Evolutionary conservation across 2,113 vertebrate genomes (phyloP).

Genomic region (Dipodomys merriami): DNA sequence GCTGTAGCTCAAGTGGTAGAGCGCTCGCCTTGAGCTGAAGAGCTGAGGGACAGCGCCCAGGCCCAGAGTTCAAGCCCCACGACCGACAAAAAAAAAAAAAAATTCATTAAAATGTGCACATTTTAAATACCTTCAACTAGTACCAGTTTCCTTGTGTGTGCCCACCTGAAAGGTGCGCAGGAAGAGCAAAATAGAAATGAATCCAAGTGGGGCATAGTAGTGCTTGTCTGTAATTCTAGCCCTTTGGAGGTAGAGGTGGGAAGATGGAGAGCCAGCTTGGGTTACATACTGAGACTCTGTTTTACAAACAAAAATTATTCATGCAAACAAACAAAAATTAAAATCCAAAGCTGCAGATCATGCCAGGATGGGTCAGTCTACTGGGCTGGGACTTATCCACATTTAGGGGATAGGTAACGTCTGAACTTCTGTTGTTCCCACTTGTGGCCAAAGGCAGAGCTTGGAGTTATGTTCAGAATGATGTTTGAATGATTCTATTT

Average conservation of each 20-base stretch:
- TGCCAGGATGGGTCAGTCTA: background rate
- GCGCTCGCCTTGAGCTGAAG: too few species aligned
- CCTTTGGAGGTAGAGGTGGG: background rate
- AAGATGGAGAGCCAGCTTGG: background rate
- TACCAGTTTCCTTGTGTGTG: background rate
- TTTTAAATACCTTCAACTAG: background rate
- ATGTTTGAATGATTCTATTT: background rate
- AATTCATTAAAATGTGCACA: too few species aligned
- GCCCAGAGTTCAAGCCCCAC: too few species aligned
- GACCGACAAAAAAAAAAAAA: too few species aligned
- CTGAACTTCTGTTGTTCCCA: background rate
- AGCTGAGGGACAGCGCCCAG: too few species aligned
- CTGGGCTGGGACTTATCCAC: too few species aligned
- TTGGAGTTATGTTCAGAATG: constrained; percentile 32
- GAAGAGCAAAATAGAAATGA: background rate
- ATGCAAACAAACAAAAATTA: background rate
- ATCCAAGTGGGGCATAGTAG: background rate
- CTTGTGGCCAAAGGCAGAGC: background rate
- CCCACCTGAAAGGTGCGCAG: background rate
- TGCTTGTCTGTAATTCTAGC: background rate
- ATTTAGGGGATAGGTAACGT: background rate
- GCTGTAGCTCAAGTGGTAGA: too few species aligned
- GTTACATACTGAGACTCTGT: background rate
- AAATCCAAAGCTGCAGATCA: background rate
- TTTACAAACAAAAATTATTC: background rate